A percentile compares a stretch with the other conserved stretches of the same genome.
phyloP scores from a whole-genome alignment of 2,113 vertebrate species.

The Lichenostomus cassidix region DNA sequence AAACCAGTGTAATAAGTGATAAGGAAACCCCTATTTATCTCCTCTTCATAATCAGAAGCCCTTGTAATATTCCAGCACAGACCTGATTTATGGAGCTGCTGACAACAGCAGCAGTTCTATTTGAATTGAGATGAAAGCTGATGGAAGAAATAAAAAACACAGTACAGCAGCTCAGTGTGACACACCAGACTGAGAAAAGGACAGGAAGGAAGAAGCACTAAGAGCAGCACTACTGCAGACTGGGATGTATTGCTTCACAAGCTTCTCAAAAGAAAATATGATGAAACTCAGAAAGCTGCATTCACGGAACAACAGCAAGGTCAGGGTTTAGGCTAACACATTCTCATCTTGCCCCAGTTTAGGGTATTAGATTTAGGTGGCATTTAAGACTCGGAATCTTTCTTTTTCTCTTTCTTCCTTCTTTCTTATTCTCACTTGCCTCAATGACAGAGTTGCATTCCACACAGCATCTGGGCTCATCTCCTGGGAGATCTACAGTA shows the following conservation, averaged over 20 bases:
- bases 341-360: not conserved
- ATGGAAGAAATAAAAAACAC: not conserved
- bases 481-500: not conserved
- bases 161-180: not conserved
- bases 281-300: not conserved
- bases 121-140: not conserved
- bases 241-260: not conserved
- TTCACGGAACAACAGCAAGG: not conserved
- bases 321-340: not conserved
- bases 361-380: not conserved
- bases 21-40: not conserved
- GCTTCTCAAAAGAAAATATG: not conserved
- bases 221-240: not conserved
- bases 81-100: not conserved
- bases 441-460: not conserved
- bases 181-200: not conserved
- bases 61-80: constrained; percentile 11
- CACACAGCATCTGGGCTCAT: not conserved
- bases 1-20: not conserved
- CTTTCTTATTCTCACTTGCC: not conserved
- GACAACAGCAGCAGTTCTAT: not conserved
- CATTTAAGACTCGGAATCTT: not conserved
- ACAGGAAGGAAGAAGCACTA: not conserved
- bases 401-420: not conserved
- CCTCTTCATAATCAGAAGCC: not conserved